Conservation (phyloP, 2,888 invertebrate genomes). For the Nephrotoma guestfalica region DNA sequence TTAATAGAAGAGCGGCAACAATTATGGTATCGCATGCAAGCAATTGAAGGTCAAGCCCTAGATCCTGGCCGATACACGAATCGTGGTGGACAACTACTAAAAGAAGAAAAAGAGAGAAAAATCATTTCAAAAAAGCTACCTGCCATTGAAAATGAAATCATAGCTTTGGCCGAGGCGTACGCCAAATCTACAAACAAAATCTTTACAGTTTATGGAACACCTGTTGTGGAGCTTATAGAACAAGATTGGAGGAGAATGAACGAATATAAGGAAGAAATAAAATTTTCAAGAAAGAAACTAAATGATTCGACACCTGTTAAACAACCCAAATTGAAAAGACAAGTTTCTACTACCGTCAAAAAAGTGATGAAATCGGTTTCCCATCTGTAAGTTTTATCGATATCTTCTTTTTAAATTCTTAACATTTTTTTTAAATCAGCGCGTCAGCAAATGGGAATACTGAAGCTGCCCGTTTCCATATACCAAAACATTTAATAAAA, state of each 20-base stretch:
- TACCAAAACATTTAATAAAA: neutral
- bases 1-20: constrained; percentile 50
- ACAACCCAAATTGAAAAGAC: neutral
- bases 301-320: constrained; percentile 7
- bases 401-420: neutral
- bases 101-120: constrained; percentile 80
- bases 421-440: neutral
- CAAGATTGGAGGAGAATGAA: constrained; percentile 40
- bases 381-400: neutral
- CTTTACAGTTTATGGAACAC: constrained; percentile 48
- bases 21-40: constrained; percentile 60
- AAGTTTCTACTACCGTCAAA: neutral
- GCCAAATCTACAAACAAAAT: constrained; percentile 36
- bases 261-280: constrained; percentile 32
- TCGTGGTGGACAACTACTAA: constrained; percentile 70
- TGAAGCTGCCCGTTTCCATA: neutral
- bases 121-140: constrained; percentile 54
- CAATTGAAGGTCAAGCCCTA: constrained; percentile 56
- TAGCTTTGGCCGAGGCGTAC: constrained; percentile 38
- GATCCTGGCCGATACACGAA: constrained; percentile 75
- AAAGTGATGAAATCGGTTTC: neutral
- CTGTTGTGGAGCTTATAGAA: constrained; percentile 44
- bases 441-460: neutral
- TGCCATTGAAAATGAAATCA: constrained; percentile 53
- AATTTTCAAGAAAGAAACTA: constrained; percentile 17